Percentiles rank a stretch among this genome's conserved stretches.
These are phyloP conservation scores for Pseudochirops cupreus DNA, from an alignment of 2,797 vertebrate genomes.

Conservation along the genomic window DNA sequence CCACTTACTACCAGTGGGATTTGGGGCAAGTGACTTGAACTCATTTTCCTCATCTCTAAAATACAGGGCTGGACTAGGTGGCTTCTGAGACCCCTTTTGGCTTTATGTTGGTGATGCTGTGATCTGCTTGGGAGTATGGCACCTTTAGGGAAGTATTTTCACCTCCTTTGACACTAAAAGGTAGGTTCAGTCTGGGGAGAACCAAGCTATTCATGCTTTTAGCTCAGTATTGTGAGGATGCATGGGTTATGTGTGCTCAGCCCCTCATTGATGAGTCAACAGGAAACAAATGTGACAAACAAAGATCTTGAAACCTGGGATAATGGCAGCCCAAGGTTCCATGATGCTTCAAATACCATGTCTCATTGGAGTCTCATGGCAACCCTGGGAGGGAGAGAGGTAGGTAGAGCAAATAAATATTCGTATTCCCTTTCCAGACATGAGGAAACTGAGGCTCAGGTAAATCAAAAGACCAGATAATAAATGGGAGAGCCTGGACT, in stretches of 20 bases:
- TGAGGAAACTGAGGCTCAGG: background rate
- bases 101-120: background rate
- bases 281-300: background rate
- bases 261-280: background rate
- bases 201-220: background rate
- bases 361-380: background rate
- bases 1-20: background rate
- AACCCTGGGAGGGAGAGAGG: background rate
- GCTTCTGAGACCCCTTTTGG: background rate
- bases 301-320: background rate
- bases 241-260: background rate
- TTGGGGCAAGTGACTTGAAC: background rate
- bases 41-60: background rate
- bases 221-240: background rate
- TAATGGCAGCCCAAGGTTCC: background rate
- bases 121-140: background rate
- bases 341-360: background rate
- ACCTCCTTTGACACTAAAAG: background rate
- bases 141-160: background rate
- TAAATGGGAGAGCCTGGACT: background rate
- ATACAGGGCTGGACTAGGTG: background rate
- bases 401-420: background rate
- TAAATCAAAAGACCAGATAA: background rate
- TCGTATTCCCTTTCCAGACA: background rate
- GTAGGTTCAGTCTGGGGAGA: background rate